Evolutionary conservation across 1,140 invertebrate genomes (phyloP).

Genomic region (Copidosoma floridanum): DNA sequence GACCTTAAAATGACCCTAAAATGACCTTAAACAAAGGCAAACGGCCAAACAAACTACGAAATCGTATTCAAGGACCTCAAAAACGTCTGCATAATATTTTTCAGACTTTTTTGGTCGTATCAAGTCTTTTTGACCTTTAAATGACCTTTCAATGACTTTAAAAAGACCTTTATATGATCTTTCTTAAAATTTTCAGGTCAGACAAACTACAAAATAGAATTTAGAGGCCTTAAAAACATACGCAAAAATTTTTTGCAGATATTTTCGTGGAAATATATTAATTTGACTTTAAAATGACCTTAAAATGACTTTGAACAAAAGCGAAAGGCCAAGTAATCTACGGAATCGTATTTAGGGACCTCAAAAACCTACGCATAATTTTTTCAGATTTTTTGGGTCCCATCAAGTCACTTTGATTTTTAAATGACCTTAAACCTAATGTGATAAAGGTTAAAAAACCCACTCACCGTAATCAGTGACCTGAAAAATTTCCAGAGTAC

Average conservation of each 20-base stretch:
- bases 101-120: background rate
- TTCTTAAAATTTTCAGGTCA: too few relatives aligned
- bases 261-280: background rate
- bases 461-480: background rate
- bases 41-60: background rate
- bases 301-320: too few relatives aligned
- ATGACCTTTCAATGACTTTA: background rate
- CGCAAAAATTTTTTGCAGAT: too few relatives aligned
- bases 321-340: background rate
- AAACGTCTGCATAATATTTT: background rate
- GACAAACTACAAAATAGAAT: too few relatives aligned
- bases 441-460: background rate
- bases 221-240: too few relatives aligned
- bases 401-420: too few relatives aligned
- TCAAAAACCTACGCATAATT: background rate
- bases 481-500: background rate
- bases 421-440: too few relatives aligned
- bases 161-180: too few relatives aligned
- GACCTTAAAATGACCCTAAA: too few relatives aligned
- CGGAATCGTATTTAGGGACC: background rate
- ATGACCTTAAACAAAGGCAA: too few relatives aligned
- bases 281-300: too few relatives aligned
- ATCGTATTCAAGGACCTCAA: background rate
- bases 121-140: background rate
- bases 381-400: background rate